Base-by-base conservation (phyloP, 2,888 invertebrate genomes). In the Sminthurinus aureus region DNA sequence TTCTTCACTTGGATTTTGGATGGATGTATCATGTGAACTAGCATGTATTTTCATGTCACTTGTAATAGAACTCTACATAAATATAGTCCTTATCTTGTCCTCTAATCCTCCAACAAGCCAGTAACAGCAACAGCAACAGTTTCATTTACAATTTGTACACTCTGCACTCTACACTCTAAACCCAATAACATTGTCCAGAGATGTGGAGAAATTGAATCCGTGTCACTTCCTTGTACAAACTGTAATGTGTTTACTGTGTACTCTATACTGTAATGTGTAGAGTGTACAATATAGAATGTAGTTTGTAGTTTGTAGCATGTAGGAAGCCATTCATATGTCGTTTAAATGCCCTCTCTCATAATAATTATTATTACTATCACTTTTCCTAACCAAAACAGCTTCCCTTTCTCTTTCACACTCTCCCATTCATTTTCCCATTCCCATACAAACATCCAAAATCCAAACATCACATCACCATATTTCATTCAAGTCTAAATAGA, bases 161-260 rank as follows among this genome's bases (percentile, higher is more conserved):
- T n/a, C 50, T 74, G 9, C 11, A 26, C 50, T n/a, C n/a, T n/a
- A n/a, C n/a, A n/a, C n/a, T n/a, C n/a, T n/a, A n/a, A n/a, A n/a
- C 22, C 12, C 20, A 79, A 79, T 38, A 80, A 80, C 80, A 80
- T 52, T 80, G 80, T 80, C 80, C 80, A 80, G 80, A 80, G 73
- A 80, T 80, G 50, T 52, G 12, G 22, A 20, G 58, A 76, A 76
- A 76, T 76, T 20, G 20, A 76, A 76, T 76, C 50, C 20, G 58
- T n/a, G n/a, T 50, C 13, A 76, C 76, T 76, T 76, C 76, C 76
- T 76, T 58, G 75, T 75, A 51, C 12, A 73, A 11, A 38, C 13
- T 38, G 24, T 24, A 13, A n/a, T 38, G 38, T 38, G 38, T 38
- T 38, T 38, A 38, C 38, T 38, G 38, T 38, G 38, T 38, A 4